These are phyloP conservation scores for Micromussa lordhowensis DNA, from an alignment of 92 coral and sea anemone species.

Conservation along the genomic window DNA sequence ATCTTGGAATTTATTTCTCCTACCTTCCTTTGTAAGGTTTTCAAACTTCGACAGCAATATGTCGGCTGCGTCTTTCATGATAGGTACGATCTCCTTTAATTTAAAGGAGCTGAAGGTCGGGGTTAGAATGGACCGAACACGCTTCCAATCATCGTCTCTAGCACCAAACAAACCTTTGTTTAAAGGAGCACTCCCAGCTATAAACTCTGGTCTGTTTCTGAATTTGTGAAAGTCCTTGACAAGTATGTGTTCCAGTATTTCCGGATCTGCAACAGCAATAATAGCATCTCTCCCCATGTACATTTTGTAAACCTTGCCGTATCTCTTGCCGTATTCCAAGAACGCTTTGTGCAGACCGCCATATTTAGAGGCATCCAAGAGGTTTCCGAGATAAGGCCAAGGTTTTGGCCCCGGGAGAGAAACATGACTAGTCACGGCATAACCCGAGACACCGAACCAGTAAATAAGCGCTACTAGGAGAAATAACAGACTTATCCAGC, in stretches of 20 bases:
- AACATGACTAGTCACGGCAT: constrained; percentile 57
- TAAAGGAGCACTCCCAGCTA: constrained; percentile 71
- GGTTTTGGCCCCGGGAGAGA: constrained; percentile 76
- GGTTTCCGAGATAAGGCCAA: constrained; percentile 82
- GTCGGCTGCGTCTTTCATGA: constrained; percentile 61
- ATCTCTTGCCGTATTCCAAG: constrained; percentile 67
- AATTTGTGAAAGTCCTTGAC: constrained; percentile 83
- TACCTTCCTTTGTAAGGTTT: constrained; percentile 64
- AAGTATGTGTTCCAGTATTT: constrained; percentile 71
- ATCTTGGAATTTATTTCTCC: neutral
- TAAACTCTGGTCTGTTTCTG: constrained; percentile 74
- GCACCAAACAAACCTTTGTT: constrained; percentile 61
- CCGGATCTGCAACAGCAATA: constrained; percentile 70
- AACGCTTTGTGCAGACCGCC: constrained; percentile 81
- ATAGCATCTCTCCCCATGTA: constrained; percentile 68
- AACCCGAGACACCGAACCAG: constrained; percentile 80
- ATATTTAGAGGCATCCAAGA: constrained; percentile 56
- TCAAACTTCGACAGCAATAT: constrained; percentile 65
- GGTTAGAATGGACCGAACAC: constrained; percentile 75
- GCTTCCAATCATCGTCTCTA: constrained; percentile 69
- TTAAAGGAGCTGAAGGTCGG: constrained; percentile 85
- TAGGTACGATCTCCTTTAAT: constrained; percentile 74
- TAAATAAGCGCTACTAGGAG: constrained; percentile 46
- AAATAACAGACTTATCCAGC: constrained; percentile 22
- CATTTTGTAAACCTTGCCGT: constrained; percentile 81